Evolutionary conservation across 2,113 vertebrate genomes (phyloP).

Genomic region (Collichthys lucidus): DNA sequence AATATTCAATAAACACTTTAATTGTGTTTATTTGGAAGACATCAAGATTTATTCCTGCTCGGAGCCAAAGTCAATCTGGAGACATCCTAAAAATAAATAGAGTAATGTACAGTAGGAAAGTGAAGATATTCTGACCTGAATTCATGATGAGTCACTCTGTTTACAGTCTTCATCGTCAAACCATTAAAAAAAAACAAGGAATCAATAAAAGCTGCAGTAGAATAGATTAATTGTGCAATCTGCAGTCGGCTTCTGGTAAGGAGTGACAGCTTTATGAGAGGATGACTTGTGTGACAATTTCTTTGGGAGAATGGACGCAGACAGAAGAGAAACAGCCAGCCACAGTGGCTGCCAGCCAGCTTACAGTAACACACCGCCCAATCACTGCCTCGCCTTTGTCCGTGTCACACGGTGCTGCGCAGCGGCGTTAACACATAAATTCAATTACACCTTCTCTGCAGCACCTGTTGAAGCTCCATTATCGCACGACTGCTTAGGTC

Average conservation of each 20-base stretch:
- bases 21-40: slow-evolving; percentile 2
- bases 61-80: slow-evolving; percentile 11
- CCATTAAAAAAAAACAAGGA: slow-evolving; percentile 21
- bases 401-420: slow-evolving; percentile 26
- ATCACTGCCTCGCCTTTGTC: slow-evolving; percentile 33
- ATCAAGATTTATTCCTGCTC: neutral
- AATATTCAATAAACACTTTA: slow-evolving; percentile 24
- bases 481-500: slow-evolving; percentile 55
- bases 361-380: slow-evolving; percentile 43
- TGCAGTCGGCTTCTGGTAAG: slow-evolving; percentile 23
- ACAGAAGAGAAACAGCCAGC: slow-evolving; percentile 42
- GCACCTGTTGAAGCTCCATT: slow-evolving; percentile 72
- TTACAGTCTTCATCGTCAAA: slow-evolving; percentile 33
- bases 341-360: slow-evolving; percentile 59
- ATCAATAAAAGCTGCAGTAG: slow-evolving; percentile 28
- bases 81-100: neutral
- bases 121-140: neutral
- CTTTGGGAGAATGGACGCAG: slow-evolving; percentile 37
- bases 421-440: slow-evolving; percentile 63
- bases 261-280: slow-evolving; percentile 50
- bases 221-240: slow-evolving; percentile 22
- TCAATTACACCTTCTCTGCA: slow-evolving; percentile 59
- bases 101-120: neutral
- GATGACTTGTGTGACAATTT: slow-evolving; percentile 51
- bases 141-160: neutral